Percentiles rank a stretch among this genome's conserved stretches.
phyloP scores from a whole-genome alignment of 2,888 invertebrate genomes.

The Tridacna gigas region DNA sequence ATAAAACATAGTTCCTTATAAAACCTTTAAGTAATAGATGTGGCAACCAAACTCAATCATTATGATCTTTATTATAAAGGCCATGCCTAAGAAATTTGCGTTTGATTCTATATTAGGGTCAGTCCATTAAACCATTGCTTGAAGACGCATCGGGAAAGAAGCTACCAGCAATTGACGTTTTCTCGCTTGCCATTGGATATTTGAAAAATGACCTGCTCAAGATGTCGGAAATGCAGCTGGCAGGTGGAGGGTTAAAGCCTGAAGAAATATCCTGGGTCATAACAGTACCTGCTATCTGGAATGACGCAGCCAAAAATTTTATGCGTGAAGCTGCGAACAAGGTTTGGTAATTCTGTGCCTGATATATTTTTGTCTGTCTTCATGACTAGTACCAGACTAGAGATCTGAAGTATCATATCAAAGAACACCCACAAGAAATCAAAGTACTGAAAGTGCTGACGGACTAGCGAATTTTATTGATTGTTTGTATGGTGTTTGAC shows the following conservation, averaged over 20 bases:
- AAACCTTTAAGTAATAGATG: neutral
- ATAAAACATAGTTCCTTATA: too few relatives aligned
- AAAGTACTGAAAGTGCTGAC: too few relatives aligned
- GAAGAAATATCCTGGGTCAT: conserved; percentile 9
- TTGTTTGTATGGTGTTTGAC: too few relatives aligned
- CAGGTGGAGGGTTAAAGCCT: neutral
- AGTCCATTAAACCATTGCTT: conserved; percentile 4
- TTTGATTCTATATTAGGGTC: neutral
- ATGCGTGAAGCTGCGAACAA: conserved; percentile 20
- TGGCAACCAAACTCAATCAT: neutral
- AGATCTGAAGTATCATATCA: neutral
- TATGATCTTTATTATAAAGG: neutral
- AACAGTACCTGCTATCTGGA: conserved; percentile 18
- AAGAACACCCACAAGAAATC: neutral
- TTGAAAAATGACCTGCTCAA: neutral
- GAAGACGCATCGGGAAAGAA: conserved; percentile 19
- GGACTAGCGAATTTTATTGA: too few relatives aligned
- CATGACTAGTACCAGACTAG: neutral
- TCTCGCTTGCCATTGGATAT: conserved; percentile 18
- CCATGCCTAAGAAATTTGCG: neutral
- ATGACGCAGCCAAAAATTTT: conserved; percentile 15
- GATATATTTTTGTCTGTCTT: too few relatives aligned
- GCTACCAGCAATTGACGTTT: conserved; percentile 9
- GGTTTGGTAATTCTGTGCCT: neutral
- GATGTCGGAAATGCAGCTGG: conserved; percentile 6